Evolutionary conservation across 2,797 vertebrate genomes (phyloP).

Genomic region (Aphelocoma californica): DNA sequence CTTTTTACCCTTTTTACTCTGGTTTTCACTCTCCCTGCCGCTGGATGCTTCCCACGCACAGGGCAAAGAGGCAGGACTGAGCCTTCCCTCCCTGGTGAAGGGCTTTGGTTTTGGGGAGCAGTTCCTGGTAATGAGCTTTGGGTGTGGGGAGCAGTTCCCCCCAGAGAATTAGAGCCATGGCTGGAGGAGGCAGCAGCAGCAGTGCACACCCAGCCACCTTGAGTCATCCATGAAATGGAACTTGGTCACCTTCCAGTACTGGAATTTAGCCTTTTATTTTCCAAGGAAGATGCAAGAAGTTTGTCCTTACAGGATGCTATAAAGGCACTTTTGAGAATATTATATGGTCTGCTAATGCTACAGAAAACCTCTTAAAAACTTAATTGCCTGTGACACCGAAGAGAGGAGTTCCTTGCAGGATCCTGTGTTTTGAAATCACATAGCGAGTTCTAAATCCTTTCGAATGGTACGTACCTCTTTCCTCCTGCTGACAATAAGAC

Average conservation of each 20-base stretch:
- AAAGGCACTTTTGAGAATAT: conserved; percentile 18
- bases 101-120: not conserved
- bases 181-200: not conserved
- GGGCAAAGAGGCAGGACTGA: not conserved
- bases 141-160: not conserved
- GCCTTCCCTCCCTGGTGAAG: not conserved
- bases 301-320: conserved; percentile 33
- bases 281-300: not conserved
- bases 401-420: conserved; percentile 26
- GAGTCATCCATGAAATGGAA: not conserved
- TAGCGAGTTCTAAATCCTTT: conserved; percentile 10
- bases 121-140: not conserved
- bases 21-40: not conserved
- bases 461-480: not conserved
- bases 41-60: not conserved
- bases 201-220: not conserved
- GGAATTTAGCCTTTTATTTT: not conserved
- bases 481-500: conserved; percentile 26
- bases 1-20: not conserved
- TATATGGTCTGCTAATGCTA: conserved; percentile 12
- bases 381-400: conserved; percentile 50
- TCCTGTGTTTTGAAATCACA: conserved; percentile 20
- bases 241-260: not conserved
- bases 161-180: not conserved
- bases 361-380: conserved; percentile 47